phyloP scores from a whole-genome alignment of 2,888 invertebrate species.

The Limnephilus marmoratus region DNA sequence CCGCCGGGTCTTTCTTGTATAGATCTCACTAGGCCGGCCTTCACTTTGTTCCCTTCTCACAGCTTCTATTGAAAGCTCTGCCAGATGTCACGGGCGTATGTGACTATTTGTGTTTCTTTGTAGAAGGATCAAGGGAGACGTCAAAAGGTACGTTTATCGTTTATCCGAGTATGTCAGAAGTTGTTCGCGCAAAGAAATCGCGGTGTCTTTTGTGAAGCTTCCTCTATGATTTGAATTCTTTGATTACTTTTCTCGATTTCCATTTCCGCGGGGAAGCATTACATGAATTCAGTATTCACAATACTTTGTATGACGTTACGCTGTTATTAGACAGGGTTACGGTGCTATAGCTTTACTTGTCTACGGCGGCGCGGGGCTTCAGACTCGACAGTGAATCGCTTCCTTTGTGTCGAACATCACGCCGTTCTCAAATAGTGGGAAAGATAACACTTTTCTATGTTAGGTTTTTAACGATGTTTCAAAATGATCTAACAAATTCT shows the following conservation, averaged over 20 bases:
- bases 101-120: conserved; percentile 53
- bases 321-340: not conserved
- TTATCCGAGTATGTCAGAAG: conserved; percentile 32
- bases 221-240: conserved; percentile 41
- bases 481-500: no score
- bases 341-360: not conserved
- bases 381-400: not conserved
- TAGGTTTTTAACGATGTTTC: not conserved
- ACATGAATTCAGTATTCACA: conserved; percentile 24
- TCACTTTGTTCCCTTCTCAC: conserved; percentile 54
- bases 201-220: conserved; percentile 48
- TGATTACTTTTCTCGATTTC: conserved; percentile 43
- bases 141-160: conserved; percentile 41
- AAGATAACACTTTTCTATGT: not conserved
- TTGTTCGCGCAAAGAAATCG: conserved; percentile 42
- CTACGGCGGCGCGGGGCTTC: not conserved
- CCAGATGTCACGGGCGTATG: conserved; percentile 53
- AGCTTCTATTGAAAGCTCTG: conserved; percentile 51
- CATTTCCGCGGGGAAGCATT: conserved; percentile 25
- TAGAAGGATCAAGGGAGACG: conserved; percentile 46
- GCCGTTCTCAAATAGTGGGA: not conserved
- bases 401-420: not conserved
- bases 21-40: conserved; percentile 26
- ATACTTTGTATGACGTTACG: not conserved
- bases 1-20: not conserved